phyloP scores from a whole-genome alignment of 2,797 vertebrate species.

The Rhincodon typus region DNA sequence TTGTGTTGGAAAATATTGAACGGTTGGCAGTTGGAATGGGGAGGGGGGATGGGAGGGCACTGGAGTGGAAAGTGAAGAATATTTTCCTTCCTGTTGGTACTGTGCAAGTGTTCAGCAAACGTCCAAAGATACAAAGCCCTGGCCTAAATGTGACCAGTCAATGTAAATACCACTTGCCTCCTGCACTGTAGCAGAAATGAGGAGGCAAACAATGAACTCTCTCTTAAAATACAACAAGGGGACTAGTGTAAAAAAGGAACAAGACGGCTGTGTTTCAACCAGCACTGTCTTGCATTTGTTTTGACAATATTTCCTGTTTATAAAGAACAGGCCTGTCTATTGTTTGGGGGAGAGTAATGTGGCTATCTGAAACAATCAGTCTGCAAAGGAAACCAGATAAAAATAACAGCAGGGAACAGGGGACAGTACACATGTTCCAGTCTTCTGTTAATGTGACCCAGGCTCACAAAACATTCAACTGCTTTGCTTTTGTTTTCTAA shows the following conservation, averaged over 20 bases:
- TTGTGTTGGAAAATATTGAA: neutral
- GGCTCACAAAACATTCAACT: conserved; percentile 31
- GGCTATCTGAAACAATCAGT: conserved; percentile 41
- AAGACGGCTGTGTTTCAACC: conserved; percentile 38
- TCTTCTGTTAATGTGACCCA: conserved; percentile 39
- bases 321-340: conserved; percentile 20
- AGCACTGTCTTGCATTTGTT: conserved; percentile 36
- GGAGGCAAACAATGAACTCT: conserved; percentile 37
- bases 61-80: neutral
- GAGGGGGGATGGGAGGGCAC: too few species aligned
- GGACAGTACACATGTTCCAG: conserved; percentile 13
- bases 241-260: neutral
- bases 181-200: neutral
- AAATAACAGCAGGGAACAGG: conserved; percentile 27
- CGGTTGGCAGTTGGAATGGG: neutral
- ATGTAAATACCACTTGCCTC: neutral
- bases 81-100: neutral
- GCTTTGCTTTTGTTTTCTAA: neutral
- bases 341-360: conserved; percentile 24
- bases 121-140: neutral
- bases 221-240: conserved; percentile 25
- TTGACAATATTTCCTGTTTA: conserved; percentile 41
- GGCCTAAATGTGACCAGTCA: neutral
- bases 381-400: conserved; percentile 41
- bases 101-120: neutral